Conservation (phyloP, 30 jellyfish, hydroid and myxozoan genomes). For the Haliclystus octoradiatus region DNA sequence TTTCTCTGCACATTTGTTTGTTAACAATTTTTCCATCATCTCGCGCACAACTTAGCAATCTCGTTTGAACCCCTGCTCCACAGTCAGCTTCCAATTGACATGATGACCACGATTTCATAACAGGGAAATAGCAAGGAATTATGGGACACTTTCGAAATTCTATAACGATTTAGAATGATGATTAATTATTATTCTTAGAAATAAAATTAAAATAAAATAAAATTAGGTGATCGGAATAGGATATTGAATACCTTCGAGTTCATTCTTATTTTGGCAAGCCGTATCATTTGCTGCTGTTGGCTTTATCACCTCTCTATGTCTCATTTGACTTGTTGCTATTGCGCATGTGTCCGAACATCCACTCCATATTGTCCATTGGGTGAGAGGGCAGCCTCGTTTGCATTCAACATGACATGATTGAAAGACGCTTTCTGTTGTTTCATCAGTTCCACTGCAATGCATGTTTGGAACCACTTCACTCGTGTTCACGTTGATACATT, state of each 20-base stretch:
- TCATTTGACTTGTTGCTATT: constrained; percentile 14
- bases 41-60: constrained; percentile 32
- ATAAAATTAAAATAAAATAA: background rate
- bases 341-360: constrained; percentile 38
- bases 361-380: constrained; percentile 56
- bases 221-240: background rate
- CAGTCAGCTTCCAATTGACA: constrained; percentile 30
- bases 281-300: background rate
- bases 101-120: constrained; percentile 18
- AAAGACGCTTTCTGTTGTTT: no score
- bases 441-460: no score
- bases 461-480: no score
- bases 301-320: constrained; percentile 5
- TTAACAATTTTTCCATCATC: constrained; percentile 45
- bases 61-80: constrained; percentile 21
- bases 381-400: no score
- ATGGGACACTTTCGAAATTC: constrained; percentile 48
- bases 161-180: background rate
- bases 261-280: background rate
- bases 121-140: constrained; percentile 31
- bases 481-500: no score
- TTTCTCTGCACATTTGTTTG: constrained; percentile 16
- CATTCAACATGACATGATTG: no score
- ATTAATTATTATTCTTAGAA: no score
- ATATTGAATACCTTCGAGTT: background rate